phyloP scores from a whole-genome alignment of 2,888 invertebrate species.

The Amorpha juglandis region DNA sequence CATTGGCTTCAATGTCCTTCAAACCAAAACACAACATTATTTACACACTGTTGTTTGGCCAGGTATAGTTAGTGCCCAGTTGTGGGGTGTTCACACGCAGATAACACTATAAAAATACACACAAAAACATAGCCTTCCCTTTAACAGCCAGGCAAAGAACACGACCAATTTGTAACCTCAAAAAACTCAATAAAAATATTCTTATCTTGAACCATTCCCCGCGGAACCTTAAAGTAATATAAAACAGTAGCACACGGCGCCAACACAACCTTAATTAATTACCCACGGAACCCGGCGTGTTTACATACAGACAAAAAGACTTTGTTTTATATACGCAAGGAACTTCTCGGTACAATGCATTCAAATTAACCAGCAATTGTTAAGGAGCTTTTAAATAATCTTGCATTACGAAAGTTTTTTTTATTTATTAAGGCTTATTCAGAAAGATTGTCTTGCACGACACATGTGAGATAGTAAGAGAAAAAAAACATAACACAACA shows the following conservation, averaged over 20 bases:
- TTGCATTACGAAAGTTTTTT: neutral
- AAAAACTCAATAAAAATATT: neutral
- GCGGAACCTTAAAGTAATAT: conserved; percentile 35
- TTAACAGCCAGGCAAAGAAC: no score
- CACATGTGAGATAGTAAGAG: no score
- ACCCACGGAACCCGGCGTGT: conserved; percentile 33
- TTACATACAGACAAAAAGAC: conserved; percentile 34
- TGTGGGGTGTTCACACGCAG: no score
- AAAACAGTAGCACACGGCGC: conserved; percentile 28
- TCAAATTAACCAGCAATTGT: conserved; percentile 17
- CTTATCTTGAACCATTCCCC: conserved; percentile 26
- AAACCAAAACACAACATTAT: no score
- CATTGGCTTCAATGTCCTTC: no score
- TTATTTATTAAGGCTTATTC: no score
- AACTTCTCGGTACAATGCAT: conserved; percentile 3
- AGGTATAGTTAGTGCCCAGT: no score
- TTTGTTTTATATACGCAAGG: conserved; percentile 6
- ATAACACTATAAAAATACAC: no score
- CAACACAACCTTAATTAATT: conserved; percentile 36
- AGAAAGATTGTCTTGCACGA: no score
- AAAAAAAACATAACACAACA: no score
- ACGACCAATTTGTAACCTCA: neutral
- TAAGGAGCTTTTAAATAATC: neutral
- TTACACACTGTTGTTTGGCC: no score
- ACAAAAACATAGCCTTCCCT: no score